phyloP scores from a whole-genome alignment of 2,113 vertebrate genomes.

The Xerus inauris region DNA sequence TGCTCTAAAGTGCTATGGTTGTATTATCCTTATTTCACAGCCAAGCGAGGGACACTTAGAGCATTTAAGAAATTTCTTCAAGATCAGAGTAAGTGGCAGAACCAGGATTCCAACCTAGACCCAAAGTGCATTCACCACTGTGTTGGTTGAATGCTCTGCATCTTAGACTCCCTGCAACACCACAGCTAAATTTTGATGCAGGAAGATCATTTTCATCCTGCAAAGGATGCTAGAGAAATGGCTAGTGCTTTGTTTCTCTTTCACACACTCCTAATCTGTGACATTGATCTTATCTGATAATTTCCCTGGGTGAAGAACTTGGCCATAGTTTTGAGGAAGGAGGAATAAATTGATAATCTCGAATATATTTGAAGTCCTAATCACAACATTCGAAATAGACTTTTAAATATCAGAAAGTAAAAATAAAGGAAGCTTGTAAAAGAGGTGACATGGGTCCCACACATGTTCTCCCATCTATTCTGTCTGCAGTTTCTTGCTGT shows the following conservation, averaged over 20 bases:
- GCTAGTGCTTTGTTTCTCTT: background rate
- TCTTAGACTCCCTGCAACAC: background rate
- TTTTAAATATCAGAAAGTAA: constrained; percentile 26
- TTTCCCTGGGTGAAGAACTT: background rate
- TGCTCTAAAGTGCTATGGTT: background rate
- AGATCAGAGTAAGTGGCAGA: background rate
- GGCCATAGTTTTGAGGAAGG: background rate
- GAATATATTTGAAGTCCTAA: background rate
- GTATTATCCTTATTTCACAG: background rate
- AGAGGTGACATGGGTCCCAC: background rate
- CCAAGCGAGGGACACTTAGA: background rate
- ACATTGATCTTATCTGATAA: background rate
- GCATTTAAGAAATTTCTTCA: background rate
- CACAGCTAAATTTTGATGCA: background rate
- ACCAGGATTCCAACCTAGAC: background rate
- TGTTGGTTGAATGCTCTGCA: background rate
- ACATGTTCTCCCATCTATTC: background rate
- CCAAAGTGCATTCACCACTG: background rate
- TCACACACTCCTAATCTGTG: background rate
- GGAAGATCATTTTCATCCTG: background rate
- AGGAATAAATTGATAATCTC: background rate
- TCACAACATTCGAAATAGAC: background rate
- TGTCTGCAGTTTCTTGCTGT: background rate
- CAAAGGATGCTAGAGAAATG: background rate
- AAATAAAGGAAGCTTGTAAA: background rate